Evolutionary conservation across 2,113 vertebrate species (phyloP).

Genomic region (Barbus barbus): DNA sequence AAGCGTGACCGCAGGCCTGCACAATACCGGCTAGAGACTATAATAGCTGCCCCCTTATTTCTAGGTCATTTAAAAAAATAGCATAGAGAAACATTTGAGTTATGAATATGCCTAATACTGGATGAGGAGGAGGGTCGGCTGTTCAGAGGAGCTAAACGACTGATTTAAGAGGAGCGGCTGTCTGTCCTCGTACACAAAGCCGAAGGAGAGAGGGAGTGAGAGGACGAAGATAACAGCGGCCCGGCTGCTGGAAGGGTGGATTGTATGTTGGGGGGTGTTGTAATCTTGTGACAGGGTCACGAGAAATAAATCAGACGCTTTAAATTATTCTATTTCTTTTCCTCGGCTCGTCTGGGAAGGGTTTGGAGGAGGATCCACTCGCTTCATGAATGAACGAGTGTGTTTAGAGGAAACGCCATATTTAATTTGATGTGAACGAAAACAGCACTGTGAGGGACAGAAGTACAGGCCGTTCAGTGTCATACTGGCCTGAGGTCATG

Average conservation of each 20-base stretch:
- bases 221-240: conserved; percentile 54
- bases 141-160: conserved; percentile 57
- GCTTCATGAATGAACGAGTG: not conserved
- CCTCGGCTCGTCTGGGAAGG: conserved; percentile 15
- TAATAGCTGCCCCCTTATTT: conserved; percentile 77
- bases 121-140: conserved; percentile 60
- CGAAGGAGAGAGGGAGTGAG: conserved; percentile 44
- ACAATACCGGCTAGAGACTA: not conserved
- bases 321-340: conserved; percentile 63
- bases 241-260: conserved; percentile 13
- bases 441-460: not conserved
- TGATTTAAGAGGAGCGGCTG: conserved; percentile 39
- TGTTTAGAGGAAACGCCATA: not conserved
- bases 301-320: conserved; percentile 75
- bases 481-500: not conserved
- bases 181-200: conserved; percentile 29
- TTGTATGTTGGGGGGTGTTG: conserved; percentile 54
- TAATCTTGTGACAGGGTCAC: conserved; percentile 76
- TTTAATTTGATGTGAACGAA: conserved; percentile 21
- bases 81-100: conserved; percentile 67
- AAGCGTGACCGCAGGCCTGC: not conserved
- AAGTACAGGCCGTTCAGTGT: not conserved
- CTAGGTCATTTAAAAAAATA: conserved; percentile 72
- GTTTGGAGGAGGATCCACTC: not conserved
- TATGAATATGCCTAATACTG: conserved; percentile 72